These are phyloP conservation scores for Amiota mariae DNA, from an alignment of 2,888 invertebrate species.

Conservation along the genomic window DNA sequence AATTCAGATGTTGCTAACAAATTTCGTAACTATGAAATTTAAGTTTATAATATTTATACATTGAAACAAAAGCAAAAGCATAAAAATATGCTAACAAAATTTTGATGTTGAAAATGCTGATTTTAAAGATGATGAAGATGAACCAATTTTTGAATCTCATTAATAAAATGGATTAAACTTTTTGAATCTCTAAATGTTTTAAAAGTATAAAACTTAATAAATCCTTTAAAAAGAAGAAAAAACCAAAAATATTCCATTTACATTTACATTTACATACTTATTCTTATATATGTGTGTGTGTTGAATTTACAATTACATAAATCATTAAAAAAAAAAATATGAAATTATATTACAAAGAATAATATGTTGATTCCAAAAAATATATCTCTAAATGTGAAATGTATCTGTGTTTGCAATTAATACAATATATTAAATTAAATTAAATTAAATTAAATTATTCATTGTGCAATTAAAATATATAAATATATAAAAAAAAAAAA, in stretches of 20 bases:
- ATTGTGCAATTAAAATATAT: conserved; percentile 36
- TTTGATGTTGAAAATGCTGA: background rate
- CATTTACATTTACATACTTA: too few relatives aligned
- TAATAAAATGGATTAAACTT: background rate
- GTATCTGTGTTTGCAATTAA: conserved; percentile 49
- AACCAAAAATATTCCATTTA: too few relatives aligned
- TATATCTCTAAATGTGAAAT: conserved; percentile 59
- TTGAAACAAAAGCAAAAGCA: background rate
- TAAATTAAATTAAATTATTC: too few relatives aligned
- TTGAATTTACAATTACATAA: too few relatives aligned
- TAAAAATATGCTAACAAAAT: background rate
- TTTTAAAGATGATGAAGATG: conserved; percentile 32
- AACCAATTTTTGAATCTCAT: conserved; percentile 57
- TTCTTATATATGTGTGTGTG: too few relatives aligned
- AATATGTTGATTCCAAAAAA: background rate
- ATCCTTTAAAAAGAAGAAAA: too few relatives aligned
- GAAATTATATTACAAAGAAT: too few relatives aligned
- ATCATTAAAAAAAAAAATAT: too few relatives aligned
- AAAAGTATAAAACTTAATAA: too few relatives aligned
- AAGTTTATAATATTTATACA: conserved; percentile 70
- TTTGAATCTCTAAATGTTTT: too few relatives aligned
- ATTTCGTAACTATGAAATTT: conserved; percentile 94
- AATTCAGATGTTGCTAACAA: conserved; percentile 88
- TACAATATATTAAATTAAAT: too few relatives aligned
- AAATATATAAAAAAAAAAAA: conserved; percentile 51